A percentile compares a stretch with the other conserved stretches of the same genome.
Conservation (phyloP, 2,113 vertebrate species). For the Gavialis gangeticus region DNA sequence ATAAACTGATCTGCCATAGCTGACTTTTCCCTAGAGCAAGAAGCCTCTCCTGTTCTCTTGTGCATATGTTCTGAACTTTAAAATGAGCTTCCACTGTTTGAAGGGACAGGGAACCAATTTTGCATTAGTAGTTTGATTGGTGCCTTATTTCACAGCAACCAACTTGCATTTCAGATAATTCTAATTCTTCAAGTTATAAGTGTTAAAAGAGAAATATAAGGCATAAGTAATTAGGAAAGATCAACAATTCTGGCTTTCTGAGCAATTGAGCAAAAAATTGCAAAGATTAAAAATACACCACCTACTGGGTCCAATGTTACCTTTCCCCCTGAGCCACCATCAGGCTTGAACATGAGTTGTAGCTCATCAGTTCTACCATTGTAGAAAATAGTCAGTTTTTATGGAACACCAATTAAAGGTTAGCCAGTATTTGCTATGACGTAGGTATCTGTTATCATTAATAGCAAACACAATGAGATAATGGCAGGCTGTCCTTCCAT, state of each 20-base stretch:
- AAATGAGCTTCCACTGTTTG: neutral
- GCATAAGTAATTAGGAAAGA: slow-evolving; percentile 13
- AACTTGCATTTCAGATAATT: neutral
- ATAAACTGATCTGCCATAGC: neutral
- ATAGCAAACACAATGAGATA: slow-evolving; percentile 4
- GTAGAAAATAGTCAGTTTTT: neutral
- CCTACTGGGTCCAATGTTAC: neutral
- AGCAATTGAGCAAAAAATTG: slow-evolving; percentile 14
- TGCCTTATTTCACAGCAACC: neutral
- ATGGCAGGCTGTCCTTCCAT: slow-evolving; percentile 31
- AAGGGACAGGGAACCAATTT: neutral
- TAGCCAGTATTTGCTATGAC: neutral
- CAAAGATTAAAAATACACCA: neutral
- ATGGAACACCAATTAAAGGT: neutral
- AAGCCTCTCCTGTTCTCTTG: slow-evolving; percentile 1
- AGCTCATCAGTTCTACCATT: neutral
- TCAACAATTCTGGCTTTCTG: neutral
- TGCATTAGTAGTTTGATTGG: neutral
- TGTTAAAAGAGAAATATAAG: slow-evolving; percentile 22
- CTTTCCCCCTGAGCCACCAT: slow-evolving; percentile 32
- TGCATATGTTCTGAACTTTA: slow-evolving; percentile 26
- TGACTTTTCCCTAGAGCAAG: neutral
- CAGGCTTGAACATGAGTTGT: neutral
- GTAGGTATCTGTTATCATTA: neutral
- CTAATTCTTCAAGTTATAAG: neutral